phyloP scores from a whole-genome alignment of 2,797 vertebrate genomes.

The Acropternis orthonyx region DNA sequence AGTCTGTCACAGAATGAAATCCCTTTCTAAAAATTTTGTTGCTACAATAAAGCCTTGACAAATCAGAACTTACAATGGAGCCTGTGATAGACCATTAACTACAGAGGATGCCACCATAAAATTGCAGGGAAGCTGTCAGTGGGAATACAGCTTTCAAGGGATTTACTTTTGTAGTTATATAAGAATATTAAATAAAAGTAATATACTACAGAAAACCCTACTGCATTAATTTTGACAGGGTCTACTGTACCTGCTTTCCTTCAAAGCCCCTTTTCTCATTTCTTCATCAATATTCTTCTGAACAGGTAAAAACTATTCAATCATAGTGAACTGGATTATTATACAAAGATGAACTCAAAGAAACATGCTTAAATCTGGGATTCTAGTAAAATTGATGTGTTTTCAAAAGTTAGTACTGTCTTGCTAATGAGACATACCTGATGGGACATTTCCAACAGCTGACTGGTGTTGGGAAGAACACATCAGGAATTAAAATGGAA shows the following conservation, averaged over 20 bases:
- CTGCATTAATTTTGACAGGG: slow-evolving; percentile 7
- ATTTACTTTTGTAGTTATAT: slow-evolving; percentile 37
- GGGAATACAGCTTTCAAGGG: slow-evolving; percentile 17
- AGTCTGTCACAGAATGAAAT: not conserved
- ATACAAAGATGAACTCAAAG: not conserved
- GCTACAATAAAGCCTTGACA: slow-evolving; percentile 27
- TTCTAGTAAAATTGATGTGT: not conserved
- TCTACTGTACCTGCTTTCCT: slow-evolving; percentile 13
- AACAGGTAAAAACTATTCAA: not conserved
- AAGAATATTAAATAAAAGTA: slow-evolving; percentile 46
- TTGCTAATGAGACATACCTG: not conserved
- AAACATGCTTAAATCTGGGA: not conserved
- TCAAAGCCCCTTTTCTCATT: slow-evolving; percentile 18
- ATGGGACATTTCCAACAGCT: not conserved
- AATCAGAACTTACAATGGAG: slow-evolving; percentile 1
- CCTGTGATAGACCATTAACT: slow-evolving; percentile 46
- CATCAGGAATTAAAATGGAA: not conserved
- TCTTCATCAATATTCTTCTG: not conserved
- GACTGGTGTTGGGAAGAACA: rapidly evolving
- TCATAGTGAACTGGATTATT: not conserved
- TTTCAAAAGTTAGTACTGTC: not conserved
- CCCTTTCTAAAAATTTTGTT: slow-evolving; percentile 21
- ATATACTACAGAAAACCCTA: not conserved
- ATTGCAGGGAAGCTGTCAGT: slow-evolving; percentile 47
- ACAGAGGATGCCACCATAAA: slow-evolving; percentile 4